A percentile compares a stretch with the other conserved stretches of the same genome.
phyloP scores from a whole-genome alignment of 2,113 vertebrate genomes.

The Dendropsophus ebraccatus region DNA sequence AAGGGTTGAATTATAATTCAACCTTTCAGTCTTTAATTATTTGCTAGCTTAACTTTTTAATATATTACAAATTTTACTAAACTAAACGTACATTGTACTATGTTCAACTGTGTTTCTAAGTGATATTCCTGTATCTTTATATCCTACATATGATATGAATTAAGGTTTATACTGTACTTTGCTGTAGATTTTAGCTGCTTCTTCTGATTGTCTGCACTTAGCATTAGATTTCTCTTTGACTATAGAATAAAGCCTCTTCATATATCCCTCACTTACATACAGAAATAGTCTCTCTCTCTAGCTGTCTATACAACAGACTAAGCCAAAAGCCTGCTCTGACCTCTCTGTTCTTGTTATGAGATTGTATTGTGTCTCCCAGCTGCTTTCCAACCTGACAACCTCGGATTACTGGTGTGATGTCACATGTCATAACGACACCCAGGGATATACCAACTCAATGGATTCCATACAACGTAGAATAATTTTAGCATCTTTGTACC shows the following conservation, averaged over 20 bases:
- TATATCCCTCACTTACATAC: conserved; percentile 7
- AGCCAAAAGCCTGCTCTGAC: conserved; percentile 28
- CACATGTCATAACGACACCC: neutral
- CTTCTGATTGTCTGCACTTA: neutral
- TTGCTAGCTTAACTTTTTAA: neutral
- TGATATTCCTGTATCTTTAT: neutral
- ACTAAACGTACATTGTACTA: neutral
- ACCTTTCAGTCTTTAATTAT: neutral
- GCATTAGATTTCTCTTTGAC: neutral
- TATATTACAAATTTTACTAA: neutral
- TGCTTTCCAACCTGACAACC: neutral
- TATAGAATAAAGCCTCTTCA: conserved; percentile 10
- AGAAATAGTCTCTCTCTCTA: neutral
- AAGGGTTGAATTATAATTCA: neutral
- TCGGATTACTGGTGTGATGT: neutral
- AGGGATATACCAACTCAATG: neutral
- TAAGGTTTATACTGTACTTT: neutral
- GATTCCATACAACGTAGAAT: neutral
- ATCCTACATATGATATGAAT: neutral
- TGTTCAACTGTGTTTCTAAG: neutral
- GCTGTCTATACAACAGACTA: conserved; percentile 1
- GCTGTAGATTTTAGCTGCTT: neutral
- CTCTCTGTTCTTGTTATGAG: conserved; percentile 21
- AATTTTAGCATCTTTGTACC: neutral
- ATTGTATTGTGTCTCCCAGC: neutral